phyloP scores from a whole-genome alignment of 1,140 invertebrate genomes.

The Brachionus asplanchnoidis region DNA sequence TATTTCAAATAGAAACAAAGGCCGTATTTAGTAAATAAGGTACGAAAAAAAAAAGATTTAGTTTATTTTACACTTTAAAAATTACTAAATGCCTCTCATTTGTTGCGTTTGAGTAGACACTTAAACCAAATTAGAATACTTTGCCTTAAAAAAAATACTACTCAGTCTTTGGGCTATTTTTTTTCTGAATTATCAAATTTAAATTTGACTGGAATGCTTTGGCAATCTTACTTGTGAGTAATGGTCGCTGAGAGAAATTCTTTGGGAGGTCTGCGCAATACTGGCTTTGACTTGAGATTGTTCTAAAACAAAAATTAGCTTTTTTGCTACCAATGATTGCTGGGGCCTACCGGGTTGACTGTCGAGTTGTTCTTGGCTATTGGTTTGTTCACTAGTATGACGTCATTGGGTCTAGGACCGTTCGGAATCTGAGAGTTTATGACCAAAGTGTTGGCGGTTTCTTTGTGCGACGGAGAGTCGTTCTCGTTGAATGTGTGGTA shows the following conservation, averaged over 20 bases:
- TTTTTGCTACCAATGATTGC: too few relatives aligned
- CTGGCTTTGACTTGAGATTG: not conserved
- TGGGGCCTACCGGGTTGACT: not conserved
- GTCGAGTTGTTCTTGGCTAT: slow-evolving; percentile 12
- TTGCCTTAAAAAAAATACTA: too few relatives aligned
- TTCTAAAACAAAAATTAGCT: not conserved
- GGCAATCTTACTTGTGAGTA: not conserved
- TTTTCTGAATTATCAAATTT: too few relatives aligned
- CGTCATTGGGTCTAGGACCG: not conserved
- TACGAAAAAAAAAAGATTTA: too few relatives aligned
- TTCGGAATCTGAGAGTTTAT: not conserved
- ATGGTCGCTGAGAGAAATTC: not conserved
- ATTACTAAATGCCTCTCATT: too few relatives aligned
- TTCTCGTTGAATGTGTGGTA: slow-evolving; percentile 38
- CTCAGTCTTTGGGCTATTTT: too few relatives aligned
- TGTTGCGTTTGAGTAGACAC: too few relatives aligned
- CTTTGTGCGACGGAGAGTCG: slow-evolving; percentile 35
- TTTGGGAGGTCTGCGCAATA: not conserved
- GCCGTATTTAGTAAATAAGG: too few relatives aligned
- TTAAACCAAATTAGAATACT: too few relatives aligned
- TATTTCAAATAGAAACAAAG: too few relatives aligned
- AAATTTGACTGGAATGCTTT: not conserved
- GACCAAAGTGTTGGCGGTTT: not conserved
- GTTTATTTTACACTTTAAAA: not conserved
- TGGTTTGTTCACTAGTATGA: not conserved